Evolutionary conservation across 2,113 vertebrate genomes (phyloP).

Genomic region (Climacteris rufus): DNA sequence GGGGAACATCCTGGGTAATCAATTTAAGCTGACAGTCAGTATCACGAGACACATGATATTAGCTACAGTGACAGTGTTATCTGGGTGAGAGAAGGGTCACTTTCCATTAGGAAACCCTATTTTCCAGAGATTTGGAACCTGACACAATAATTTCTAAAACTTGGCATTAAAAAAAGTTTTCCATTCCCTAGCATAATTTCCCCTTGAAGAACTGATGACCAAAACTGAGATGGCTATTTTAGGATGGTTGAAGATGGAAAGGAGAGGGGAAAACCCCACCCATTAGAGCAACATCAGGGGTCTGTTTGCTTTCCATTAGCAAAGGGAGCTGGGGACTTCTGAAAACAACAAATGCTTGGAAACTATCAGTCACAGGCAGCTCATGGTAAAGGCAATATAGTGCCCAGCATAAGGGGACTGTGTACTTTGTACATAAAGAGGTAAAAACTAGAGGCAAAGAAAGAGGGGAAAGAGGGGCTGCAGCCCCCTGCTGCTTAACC

Average conservation of each 20-base stretch:
- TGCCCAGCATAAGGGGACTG: not conserved
- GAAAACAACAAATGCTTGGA: not conserved
- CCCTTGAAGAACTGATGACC: not conserved
- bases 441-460: not conserved
- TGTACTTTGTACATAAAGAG: not conserved
- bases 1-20: constrained; percentile 44
- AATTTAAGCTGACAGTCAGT: constrained; percentile 37
- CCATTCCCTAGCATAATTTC: not conserved
- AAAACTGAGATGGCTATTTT: constrained; percentile 28
- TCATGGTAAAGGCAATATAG: not conserved
- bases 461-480: not conserved
- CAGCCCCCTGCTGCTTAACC: accelerated
- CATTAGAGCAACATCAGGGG: not conserved
- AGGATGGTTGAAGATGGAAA: not conserved
- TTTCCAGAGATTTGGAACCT: constrained; percentile 33
- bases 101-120: constrained; percentile 37
- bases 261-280: not conserved
- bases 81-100: not conserved
- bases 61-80: not conserved
- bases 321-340: not conserved
- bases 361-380: not conserved
- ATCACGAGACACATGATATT: constrained; percentile 8
- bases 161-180: constrained; percentile 2
- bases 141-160: not conserved
- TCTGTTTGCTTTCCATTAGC: not conserved